Conservation (phyloP, 2,113 vertebrate species). For the Sitta europaea region DNA sequence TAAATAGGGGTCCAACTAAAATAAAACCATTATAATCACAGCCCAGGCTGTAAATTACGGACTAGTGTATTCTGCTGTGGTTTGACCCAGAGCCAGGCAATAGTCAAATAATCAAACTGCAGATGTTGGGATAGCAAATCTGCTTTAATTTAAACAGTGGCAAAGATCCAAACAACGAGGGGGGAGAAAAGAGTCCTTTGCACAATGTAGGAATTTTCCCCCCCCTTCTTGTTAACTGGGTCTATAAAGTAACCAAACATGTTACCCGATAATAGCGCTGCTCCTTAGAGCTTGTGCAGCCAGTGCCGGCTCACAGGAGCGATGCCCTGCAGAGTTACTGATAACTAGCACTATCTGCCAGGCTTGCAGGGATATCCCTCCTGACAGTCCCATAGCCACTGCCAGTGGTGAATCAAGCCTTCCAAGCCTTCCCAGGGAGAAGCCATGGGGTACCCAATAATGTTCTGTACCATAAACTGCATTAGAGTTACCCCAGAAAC, state of each 20-base stretch:
- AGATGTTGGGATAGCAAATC: slow-evolving; percentile 74
- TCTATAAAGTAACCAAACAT: slow-evolving; percentile 66
- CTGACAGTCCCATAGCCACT: fast-evolving
- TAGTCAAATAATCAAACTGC: slow-evolving; percentile 82
- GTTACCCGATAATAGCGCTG: slow-evolving; percentile 3
- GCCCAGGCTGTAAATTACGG: slow-evolving; percentile 73
- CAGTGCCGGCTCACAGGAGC: fast-evolving
- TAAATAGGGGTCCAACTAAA: slow-evolving; percentile 73
- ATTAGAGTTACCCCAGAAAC: background rate
- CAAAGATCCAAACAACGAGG: slow-evolving; percentile 49
- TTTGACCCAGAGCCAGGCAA: slow-evolving; percentile 76
- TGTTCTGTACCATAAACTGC: background rate
- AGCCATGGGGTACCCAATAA: background rate
- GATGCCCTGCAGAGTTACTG: background rate
- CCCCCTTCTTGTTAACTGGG: slow-evolving; percentile 29
- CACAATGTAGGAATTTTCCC: slow-evolving; percentile 47
- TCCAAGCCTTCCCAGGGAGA: background rate
- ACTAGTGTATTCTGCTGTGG: slow-evolving; percentile 71
- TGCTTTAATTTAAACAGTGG: slow-evolving; percentile 76
- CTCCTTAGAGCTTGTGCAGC: background rate
- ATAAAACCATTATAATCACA: slow-evolving; percentile 75
- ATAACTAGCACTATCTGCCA: background rate
- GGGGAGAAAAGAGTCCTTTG: slow-evolving; percentile 18
- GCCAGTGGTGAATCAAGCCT: background rate
- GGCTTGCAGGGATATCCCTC: background rate